Percentiles rank a stretch among this genome's conserved stretches.
These are phyloP conservation scores for Lichenostomus cassidix DNA, from an alignment of 2,113 vertebrate species.

Conservation along the genomic window DNA sequence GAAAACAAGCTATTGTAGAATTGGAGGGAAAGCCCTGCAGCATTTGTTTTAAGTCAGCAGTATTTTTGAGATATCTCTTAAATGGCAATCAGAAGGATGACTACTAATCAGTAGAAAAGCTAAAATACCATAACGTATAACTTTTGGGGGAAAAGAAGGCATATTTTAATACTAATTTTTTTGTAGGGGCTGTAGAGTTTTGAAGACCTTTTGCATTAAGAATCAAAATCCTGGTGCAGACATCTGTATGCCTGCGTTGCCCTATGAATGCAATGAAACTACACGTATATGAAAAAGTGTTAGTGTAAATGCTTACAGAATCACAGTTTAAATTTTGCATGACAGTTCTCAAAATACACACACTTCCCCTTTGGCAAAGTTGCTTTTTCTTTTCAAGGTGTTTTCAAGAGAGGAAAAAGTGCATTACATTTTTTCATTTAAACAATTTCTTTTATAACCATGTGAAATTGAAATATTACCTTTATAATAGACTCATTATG, in stretches of 20 bases:
- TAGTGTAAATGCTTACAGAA: neutral
- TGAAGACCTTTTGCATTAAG: neutral
- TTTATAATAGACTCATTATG: neutral
- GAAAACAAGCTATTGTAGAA: neutral
- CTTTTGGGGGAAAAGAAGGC: accelerated
- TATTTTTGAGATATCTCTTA: neutral
- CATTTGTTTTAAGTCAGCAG: neutral
- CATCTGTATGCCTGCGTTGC: neutral
- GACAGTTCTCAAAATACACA: neutral
- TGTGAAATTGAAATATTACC: neutral
- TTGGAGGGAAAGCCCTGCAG: neutral
- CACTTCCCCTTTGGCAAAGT: neutral
- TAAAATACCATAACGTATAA: neutral
- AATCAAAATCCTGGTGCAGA: neutral
- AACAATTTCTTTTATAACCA: neutral
- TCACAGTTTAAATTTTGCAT: neutral
- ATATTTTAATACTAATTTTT: neutral
- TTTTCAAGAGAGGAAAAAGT: neutral
- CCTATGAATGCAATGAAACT: neutral
- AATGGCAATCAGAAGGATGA: neutral
- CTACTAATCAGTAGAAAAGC: neutral
- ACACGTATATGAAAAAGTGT: neutral
- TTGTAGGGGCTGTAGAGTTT: neutral
- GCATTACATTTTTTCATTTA: neutral
- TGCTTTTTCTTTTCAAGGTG: neutral